Base-by-base conservation (phyloP, 2,113 vertebrate genomes). In the Atractosteus spatula region DNA sequence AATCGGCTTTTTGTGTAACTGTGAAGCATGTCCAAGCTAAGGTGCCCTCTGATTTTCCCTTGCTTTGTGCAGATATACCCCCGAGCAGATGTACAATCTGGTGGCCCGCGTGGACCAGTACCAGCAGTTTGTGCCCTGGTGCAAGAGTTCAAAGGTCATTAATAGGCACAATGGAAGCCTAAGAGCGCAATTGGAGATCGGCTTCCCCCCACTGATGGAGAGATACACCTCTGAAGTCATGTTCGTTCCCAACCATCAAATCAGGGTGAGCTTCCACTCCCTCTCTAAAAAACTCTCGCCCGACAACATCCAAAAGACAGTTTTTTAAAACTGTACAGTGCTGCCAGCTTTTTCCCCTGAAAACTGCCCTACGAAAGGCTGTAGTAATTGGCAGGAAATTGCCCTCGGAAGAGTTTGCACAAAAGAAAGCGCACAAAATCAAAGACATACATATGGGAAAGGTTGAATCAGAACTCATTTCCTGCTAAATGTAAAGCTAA, bases 41-140 rank as follows among this genome's bases (percentile, higher is more conserved):
- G 17, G 17, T 29, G 17, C 17, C 17, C 7, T 43, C 12, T 55
- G 7, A 17, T 56, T 14, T 11, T 70, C 13, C 55, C 43, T 7
- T 5, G 71, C 42, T 16, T 42, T 8, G n/a, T 55, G 12, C 78
- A 92, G 93, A 69, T 93, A 87, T 71, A 85, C 87, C 0, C 76
- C 79, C 1, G 84, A 92, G 71, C 92, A 93, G 79, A 91, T 94
- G 77, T 94, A 89, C 72, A 75, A 54, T 0, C 71, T 94, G 55
- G 92, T 95, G 68, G 85, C 89, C 3, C 71, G 70, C 3, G 86
- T 93, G 45, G 86, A 88, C 13, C 80, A 87, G 69, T 93, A 94
- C 84, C 79, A 80, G 67, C 71, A 85, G 13, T 94, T 94, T 66
- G 91, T 92, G 16, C 92, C 93, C 5, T 93, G 93, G 93, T 94